Evolutionary conservation across 2,113 vertebrate genomes (phyloP).

Genomic region (Pomatostomus ruficeps): DNA sequence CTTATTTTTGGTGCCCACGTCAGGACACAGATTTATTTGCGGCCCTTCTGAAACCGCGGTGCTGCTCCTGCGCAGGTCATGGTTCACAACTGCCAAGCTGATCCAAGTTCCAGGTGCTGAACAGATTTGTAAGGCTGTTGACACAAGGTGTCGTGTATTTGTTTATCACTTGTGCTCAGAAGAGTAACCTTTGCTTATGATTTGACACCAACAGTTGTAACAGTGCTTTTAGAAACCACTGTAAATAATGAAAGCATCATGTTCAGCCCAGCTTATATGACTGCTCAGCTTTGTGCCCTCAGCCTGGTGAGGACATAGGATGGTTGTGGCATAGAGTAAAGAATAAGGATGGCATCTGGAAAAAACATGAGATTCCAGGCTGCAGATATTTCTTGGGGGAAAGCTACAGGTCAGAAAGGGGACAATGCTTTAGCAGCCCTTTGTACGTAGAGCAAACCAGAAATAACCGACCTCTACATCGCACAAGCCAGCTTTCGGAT

Average conservation of each 20-base stretch:
- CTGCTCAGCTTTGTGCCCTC: background rate
- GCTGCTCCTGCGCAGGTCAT: background rate
- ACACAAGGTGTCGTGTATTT: background rate
- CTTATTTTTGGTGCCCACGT: slow-evolving; percentile 36
- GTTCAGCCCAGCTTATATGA: background rate
- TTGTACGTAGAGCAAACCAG: background rate
- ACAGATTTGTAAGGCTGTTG: background rate
- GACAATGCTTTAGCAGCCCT: background rate
- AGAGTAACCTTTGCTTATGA: background rate
- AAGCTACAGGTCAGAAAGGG: background rate
- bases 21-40: background rate
- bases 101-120: background rate
- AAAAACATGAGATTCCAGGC: background rate
- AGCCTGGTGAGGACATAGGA: background rate
- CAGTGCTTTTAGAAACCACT: background rate
- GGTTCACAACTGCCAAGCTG: background rate
- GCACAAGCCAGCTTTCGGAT: background rate
- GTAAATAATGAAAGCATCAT: background rate
- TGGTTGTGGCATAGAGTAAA: background rate
- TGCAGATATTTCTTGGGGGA: background rate
- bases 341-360: background rate
- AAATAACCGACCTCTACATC: background rate
- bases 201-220: background rate
- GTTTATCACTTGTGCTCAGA: background rate
- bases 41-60: accelerated